Percentiles rank a stretch among this genome's conserved stretches.
phyloP scores from a whole-genome alignment of 2,113 vertebrate species.

The Corvus moneduloides region DNA sequence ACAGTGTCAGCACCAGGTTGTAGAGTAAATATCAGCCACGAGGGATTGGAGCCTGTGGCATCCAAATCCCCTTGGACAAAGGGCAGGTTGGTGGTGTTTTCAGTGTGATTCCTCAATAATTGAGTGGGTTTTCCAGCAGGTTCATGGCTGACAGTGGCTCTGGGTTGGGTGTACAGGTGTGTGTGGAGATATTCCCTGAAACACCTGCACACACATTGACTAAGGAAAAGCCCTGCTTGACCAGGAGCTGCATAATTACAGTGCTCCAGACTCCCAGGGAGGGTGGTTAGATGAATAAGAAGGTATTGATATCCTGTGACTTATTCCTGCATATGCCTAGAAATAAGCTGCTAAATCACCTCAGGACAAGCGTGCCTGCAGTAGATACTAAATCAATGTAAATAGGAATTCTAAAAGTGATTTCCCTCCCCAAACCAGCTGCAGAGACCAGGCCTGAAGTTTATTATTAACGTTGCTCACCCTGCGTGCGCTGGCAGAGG shows the following conservation, averaged over 20 bases:
- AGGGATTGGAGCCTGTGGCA: background rate
- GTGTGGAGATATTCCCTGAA: background rate
- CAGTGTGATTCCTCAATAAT: fast-evolving
- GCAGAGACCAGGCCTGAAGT: background rate
- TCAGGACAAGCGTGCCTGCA: background rate
- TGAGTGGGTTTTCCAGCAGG: background rate
- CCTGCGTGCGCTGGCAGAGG: background rate
- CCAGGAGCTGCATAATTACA: background rate
- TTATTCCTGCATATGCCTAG: background rate
- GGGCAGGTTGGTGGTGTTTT: background rate
- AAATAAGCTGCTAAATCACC: background rate
- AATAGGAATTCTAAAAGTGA: background rate
- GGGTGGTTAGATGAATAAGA: background rate
- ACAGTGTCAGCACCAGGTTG: background rate
- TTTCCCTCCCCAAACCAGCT: background rate
- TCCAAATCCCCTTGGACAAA: fast-evolving
- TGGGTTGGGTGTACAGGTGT: background rate
- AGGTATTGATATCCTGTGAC: background rate
- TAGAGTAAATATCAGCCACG: background rate
- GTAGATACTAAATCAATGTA: background rate
- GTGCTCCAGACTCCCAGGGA: background rate
- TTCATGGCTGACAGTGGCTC: background rate
- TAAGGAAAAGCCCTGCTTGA: background rate
- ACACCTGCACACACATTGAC: fast-evolving
- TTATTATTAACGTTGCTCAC: background rate